Evolutionary conservation across 1,140 invertebrate genomes (phyloP).

Genomic region (Scylla paramamosain): DNA sequence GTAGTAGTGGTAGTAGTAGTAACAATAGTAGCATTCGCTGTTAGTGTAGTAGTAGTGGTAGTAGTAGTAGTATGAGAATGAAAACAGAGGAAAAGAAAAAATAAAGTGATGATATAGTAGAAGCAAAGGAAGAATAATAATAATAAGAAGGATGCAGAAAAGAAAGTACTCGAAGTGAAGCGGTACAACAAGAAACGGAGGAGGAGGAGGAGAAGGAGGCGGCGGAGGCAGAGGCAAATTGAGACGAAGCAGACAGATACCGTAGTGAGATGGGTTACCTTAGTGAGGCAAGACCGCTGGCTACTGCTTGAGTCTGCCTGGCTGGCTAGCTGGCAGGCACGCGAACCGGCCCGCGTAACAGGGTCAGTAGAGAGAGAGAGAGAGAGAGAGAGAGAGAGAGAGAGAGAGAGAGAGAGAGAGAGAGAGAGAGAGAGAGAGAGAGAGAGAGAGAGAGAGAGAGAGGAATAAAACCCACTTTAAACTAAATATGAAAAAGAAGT

Average conservation of each 20-base stretch:
- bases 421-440: conserved; percentile 5
- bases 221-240: background rate
- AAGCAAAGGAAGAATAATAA: background rate
- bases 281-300: too few relatives aligned
- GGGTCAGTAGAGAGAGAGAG: background rate
- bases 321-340: too few relatives aligned
- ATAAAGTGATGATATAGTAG: too few relatives aligned
- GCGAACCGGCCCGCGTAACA: background rate
- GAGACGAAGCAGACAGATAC: too few relatives aligned
- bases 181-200: background rate
- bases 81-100: background rate
- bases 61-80: background rate
- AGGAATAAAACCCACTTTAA: too few relatives aligned
- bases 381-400: conserved; percentile 33
- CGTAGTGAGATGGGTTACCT: too few relatives aligned
- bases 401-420: conserved; percentile 33
- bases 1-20: background rate
- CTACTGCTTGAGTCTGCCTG: too few relatives aligned
- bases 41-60: background rate
- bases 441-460: background rate
- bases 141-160: background rate
- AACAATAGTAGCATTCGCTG: background rate
- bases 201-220: background rate
- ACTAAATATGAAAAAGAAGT: too few relatives aligned
- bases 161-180: background rate